Evolutionary conservation across 2,797 vertebrate genomes (phyloP), one percentile per base, ranked within the genome.

Genomic region (Scolopax bukidnonensis): DNA sequence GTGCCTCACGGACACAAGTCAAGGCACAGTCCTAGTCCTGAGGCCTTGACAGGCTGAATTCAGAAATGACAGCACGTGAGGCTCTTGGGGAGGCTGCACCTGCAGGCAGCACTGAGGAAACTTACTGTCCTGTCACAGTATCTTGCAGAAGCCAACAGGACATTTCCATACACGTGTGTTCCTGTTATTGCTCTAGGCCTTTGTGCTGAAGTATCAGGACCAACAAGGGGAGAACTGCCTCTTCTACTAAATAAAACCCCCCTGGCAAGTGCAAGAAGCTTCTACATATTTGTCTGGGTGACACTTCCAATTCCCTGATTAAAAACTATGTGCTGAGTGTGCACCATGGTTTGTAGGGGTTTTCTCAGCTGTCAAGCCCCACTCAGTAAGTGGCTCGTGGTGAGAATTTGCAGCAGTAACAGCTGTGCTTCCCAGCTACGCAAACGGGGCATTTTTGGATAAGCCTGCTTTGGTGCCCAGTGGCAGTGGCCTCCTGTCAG

Each of bases 1-100:
- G 69, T 84, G 84, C 82, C 96, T 86, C 81, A 75, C 53, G 81
- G 79, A 75, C 73, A 92, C 93, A 91, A 95, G 96, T 83, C 84
- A 79, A 71, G 82, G 79, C 93, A 95, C 47, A 76, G 83, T 10
- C 87, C 71, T 71, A 92, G 56, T 87, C 90, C 87, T 36, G 65
- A 90, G 92, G 95, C 87, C 40, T 84, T 91, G 53, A 25, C 8
- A 28, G 38, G n/a, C 65, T 82, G 76, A 73, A 78, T 64, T 85
- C 65, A 94, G 78, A 59, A 63, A 89, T 11, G 82, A 71, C 70
- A 90, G 68, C 71, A 57, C 0, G 0, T 9, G 40, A 91, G 51
- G 61, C 14, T 81, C 27, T 20, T 16, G 11, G 41, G 74, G 41
- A 24, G 60, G 24, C 69, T 64, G 78, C 50, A 56, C 47, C 85